phyloP scores from a whole-genome alignment of 2,888 invertebrate species.

The Pinctada fucata region DNA sequence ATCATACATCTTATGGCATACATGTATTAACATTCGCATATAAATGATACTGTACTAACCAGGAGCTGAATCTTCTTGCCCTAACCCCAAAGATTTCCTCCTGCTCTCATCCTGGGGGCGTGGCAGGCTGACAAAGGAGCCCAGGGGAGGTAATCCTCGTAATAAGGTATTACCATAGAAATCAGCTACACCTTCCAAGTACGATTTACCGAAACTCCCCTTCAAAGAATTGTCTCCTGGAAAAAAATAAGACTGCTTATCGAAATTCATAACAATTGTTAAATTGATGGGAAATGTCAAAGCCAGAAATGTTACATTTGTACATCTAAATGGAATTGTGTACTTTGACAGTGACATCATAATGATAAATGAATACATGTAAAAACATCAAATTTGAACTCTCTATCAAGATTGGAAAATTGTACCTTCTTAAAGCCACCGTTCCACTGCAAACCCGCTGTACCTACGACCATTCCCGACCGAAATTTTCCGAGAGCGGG shows the following conservation, averaged over 20 bases:
- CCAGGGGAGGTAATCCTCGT: constrained; percentile 41
- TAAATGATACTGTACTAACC: constrained; percentile 27
- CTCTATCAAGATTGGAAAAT: no score
- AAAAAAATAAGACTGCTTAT: not conserved
- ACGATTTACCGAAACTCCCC: constrained; percentile 63
- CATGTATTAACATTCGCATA: not conserved
- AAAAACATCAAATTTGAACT: no score
- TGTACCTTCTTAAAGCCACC: no score
- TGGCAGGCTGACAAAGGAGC: constrained; percentile 29
- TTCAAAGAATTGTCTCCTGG: constrained; percentile 56
- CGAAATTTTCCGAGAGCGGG: no score
- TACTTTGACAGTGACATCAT: no score
- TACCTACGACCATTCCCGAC: no score
- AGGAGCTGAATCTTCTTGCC: constrained; percentile 44
- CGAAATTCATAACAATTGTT: not conserved
- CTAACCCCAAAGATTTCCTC: constrained; percentile 53
- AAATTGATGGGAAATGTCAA: no score
- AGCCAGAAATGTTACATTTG: no score
- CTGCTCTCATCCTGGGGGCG: constrained; percentile 46
- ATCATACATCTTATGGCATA: no score
- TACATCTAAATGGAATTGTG: no score
- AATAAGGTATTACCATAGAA: constrained; percentile 59
- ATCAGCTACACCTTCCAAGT: constrained; percentile 62
- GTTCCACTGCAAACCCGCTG: no score
- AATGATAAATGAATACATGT: no score